Conservation (phyloP, 92 coral and sea anemone genomes). For the Porites evermanni region DNA sequence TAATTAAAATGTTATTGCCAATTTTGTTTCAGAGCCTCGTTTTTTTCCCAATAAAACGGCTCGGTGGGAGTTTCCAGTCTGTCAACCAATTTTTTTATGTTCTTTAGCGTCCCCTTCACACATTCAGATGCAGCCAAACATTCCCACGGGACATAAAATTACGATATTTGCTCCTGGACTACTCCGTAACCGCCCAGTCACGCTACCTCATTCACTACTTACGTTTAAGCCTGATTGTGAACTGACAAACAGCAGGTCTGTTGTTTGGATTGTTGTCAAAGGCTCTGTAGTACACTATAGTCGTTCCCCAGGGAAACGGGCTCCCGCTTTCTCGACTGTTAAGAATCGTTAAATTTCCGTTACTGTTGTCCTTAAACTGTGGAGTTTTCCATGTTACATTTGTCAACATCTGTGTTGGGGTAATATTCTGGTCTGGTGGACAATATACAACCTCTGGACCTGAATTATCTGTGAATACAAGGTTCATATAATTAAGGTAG, state of each 20-base stretch:
- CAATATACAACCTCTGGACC: constrained; percentile 46
- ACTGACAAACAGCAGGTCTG: constrained; percentile 57
- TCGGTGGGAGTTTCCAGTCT: constrained; percentile 1
- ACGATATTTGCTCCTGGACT: too few species aligned
- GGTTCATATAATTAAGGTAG: not conserved
- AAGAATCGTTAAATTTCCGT: not conserved
- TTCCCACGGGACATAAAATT: constrained; percentile 12
- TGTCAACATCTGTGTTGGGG: not conserved
- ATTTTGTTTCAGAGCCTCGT: constrained; percentile 11
- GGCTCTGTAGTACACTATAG: constrained; percentile 62
- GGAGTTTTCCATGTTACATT: constrained; percentile 33
- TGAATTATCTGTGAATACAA: constrained; percentile 12
- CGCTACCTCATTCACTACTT: constrained; percentile 21
- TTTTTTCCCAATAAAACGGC: constrained; percentile 11
- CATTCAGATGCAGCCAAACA: constrained; percentile 17
- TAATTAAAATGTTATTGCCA: not conserved
- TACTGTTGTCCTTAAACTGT: constrained; percentile 50
- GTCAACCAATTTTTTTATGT: not conserved
- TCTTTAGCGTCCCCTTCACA: not conserved
- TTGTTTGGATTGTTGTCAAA: constrained; percentile 67
- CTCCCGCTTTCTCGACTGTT: constrained; percentile 31
- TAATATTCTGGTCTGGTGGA: constrained; percentile 33
- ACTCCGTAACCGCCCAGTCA: too few species aligned
- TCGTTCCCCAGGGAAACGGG: constrained; percentile 46
- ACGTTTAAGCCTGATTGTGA: constrained; percentile 52